phyloP scores from a whole-genome alignment of 2,797 vertebrate species.

The Acropternis orthonyx region DNA sequence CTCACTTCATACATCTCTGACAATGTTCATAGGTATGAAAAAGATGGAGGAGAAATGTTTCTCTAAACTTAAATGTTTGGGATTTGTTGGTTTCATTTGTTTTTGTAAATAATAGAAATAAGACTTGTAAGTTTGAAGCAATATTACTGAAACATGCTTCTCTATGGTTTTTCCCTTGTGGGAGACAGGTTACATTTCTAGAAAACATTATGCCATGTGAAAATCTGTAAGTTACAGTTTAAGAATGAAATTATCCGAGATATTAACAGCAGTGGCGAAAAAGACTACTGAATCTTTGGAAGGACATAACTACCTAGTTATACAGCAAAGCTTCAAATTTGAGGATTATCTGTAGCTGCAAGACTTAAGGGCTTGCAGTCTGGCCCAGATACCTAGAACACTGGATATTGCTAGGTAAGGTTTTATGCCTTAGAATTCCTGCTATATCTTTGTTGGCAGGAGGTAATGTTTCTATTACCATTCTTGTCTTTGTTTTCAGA shows the following conservation, averaged over 20 bases:
- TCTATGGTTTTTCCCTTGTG: not conserved
- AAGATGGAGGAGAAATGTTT: not conserved
- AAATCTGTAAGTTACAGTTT: not conserved
- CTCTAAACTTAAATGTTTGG: not conserved
- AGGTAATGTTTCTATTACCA: accelerated
- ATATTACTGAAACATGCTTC: not conserved
- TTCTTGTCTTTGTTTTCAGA: not conserved
- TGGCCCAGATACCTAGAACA: not conserved
- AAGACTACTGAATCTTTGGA: not conserved
- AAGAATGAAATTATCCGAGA: not conserved
- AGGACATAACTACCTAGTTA: not conserved
- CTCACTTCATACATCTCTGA: not conserved
- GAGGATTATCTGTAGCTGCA: not conserved
- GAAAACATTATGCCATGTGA: not conserved
- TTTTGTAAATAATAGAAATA: not conserved
- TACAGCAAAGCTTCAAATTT: not conserved
- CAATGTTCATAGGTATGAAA: not conserved
- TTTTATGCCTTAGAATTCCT: not conserved
- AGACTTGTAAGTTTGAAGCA: not conserved
- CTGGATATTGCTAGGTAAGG: not conserved
- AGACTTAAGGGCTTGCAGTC: not conserved
- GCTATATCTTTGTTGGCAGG: not conserved
- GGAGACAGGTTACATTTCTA: not conserved
- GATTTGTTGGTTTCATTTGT: too few relatives aligned
- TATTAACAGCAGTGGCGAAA: not conserved